phyloP scores from a whole-genome alignment of 2,888 invertebrate species.

The Linnaemya tessellans region DNA sequence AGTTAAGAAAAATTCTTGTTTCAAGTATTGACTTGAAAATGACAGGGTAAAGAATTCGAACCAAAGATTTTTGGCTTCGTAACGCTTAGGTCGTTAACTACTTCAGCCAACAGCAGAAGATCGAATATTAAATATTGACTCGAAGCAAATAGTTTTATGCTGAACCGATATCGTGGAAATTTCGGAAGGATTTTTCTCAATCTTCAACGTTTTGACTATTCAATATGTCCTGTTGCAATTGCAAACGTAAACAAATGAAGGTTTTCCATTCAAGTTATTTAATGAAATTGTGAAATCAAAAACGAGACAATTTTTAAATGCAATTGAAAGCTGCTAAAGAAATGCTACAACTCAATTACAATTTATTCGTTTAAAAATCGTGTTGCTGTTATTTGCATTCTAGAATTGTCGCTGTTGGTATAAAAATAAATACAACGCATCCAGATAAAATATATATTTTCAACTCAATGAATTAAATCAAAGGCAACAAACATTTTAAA shows the following conservation, averaged over 20 bases:
- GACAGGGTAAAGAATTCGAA: too few species aligned
- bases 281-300: constrained; percentile 63
- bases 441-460: constrained; percentile 31
- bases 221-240: not conserved
- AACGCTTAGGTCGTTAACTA: too few species aligned
- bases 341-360: constrained; percentile 52
- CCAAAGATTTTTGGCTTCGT: too few species aligned
- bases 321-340: not conserved
- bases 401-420: constrained; percentile 18
- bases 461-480: constrained; percentile 28
- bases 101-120: too few species aligned
- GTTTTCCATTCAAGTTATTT: not conserved
- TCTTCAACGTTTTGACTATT: too few species aligned
- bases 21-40: too few species aligned
- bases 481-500: constrained; percentile 19
- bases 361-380: constrained; percentile 41
- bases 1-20: too few species aligned
- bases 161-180: too few species aligned
- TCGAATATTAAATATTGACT: too few species aligned
- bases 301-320: not conserved
- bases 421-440: constrained; percentile 20
- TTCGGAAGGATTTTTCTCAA: too few species aligned
- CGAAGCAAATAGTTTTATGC: too few species aligned
- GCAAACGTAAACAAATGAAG: not conserved
- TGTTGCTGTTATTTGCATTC: not conserved